Percentiles rank a stretch among this genome's conserved stretches.
Conservation (phyloP, 1,140 invertebrate genomes). For the Papilio polyxenes region DNA sequence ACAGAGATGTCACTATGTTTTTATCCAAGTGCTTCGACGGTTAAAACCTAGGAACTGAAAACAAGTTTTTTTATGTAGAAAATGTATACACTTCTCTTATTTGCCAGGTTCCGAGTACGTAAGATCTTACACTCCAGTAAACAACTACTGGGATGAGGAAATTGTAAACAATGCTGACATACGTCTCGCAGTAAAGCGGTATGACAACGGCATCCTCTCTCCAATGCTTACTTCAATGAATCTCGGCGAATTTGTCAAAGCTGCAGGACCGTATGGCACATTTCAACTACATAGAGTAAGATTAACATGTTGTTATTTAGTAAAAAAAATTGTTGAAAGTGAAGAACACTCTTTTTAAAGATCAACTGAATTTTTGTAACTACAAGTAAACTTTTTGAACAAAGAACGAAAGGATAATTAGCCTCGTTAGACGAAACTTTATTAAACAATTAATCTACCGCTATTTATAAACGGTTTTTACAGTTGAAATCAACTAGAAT, state of each 20-base stretch:
- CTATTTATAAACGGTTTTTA: slow-evolving; percentile 71
- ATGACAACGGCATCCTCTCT: slow-evolving; percentile 86
- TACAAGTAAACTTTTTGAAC: too few relatives aligned
- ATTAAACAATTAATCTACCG: background rate
- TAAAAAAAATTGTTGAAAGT: background rate
- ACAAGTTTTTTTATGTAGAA: too few relatives aligned
- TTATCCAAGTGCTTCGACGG: too few relatives aligned
- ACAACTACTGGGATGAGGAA: slow-evolving; percentile 76
- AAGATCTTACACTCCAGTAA: slow-evolving; percentile 92
- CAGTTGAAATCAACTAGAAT: slow-evolving; percentile 81
- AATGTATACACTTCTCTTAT: slow-evolving; percentile 21
- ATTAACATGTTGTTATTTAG: background rate
- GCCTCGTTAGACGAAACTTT: background rate
- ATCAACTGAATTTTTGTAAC: background rate
- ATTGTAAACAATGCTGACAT: slow-evolving; percentile 65
- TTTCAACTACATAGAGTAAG: slow-evolving; percentile 72
- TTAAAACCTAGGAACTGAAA: too few relatives aligned
- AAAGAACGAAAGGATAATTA: too few relatives aligned
- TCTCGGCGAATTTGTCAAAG: slow-evolving; percentile 81
- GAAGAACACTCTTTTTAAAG: background rate
- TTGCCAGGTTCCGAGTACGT: slow-evolving; percentile 72
- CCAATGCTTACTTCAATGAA: slow-evolving; percentile 83
- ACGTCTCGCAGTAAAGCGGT: slow-evolving; percentile 89
- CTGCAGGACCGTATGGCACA: slow-evolving; percentile 82
- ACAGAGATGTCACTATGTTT: too few relatives aligned